Conservation (phyloP, 2,888 invertebrate species). For the Lasioglossum villosulum region DNA sequence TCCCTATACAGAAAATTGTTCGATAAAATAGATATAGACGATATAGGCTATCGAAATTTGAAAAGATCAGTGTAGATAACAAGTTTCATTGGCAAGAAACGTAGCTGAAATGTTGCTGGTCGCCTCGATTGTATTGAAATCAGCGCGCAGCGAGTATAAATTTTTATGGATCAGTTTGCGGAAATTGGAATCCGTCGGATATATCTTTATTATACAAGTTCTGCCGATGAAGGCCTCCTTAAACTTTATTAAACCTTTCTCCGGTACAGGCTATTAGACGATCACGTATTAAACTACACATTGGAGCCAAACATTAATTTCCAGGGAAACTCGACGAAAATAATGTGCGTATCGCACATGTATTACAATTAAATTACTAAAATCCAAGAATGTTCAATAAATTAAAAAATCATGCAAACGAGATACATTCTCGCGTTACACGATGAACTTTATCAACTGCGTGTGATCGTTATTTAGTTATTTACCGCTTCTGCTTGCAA, state of each 20-base stretch:
- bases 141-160: neutral
- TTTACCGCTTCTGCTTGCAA: neutral
- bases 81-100: neutral
- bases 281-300: neutral
- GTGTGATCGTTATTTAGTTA: neutral
- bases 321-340: neutral
- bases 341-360: no score
- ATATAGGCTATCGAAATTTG: neutral
- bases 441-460: neutral
- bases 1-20: neutral
- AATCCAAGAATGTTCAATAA: neutral
- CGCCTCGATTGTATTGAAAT: neutral
- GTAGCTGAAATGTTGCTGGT: neutral
- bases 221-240: neutral
- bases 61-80: neutral
- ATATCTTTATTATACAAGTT: conserved; percentile 6
- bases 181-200: neutral
- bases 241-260: conserved; percentile 5
- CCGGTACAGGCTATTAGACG: neutral
- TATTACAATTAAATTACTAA: no score
- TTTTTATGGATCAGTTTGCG: conserved; percentile 9
- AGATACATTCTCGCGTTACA: neutral
- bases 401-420: neutral
- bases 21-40: no score
- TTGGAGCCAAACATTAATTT: neutral